These are phyloP conservation scores for Corvus cornix DNA, from an alignment of 2,113 vertebrate genomes.

Conservation along the genomic window DNA sequence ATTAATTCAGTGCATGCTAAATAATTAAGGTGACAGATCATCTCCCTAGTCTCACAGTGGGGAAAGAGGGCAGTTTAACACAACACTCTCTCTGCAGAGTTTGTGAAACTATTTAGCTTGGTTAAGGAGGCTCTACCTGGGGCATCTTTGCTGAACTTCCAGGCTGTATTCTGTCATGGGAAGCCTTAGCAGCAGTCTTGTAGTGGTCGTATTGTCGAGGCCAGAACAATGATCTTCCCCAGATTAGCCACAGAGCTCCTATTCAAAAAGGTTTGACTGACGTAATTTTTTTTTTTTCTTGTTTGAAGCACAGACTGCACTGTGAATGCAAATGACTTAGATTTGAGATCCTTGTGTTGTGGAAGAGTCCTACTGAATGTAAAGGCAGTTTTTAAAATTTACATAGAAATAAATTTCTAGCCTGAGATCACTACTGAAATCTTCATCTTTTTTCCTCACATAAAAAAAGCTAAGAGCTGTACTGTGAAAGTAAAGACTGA, in stretches of 20 bases:
- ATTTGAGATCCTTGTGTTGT: background rate
- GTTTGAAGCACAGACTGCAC: background rate
- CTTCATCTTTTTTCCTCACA: background rate
- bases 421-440: background rate
- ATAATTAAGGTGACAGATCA: background rate
- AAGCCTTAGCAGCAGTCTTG: background rate
- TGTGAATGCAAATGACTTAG: background rate
- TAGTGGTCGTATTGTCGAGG: background rate
- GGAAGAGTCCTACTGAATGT: background rate
- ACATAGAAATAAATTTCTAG: background rate
- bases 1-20: background rate
- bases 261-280: background rate
- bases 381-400: background rate
- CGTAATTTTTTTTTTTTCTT: background rate
- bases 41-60: background rate
- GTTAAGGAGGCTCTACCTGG: background rate
- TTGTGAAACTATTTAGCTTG: background rate
- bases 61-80: background rate
- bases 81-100: background rate
- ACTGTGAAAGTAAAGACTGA: background rate
- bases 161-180: background rate
- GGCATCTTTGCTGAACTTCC: background rate
- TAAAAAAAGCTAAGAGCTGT: background rate
- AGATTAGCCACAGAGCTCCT: conserved; percentile 7
- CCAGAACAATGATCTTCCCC: background rate